Evolutionary conservation across 2,797 vertebrate species (phyloP).

Genomic region (Chromis chromis): DNA sequence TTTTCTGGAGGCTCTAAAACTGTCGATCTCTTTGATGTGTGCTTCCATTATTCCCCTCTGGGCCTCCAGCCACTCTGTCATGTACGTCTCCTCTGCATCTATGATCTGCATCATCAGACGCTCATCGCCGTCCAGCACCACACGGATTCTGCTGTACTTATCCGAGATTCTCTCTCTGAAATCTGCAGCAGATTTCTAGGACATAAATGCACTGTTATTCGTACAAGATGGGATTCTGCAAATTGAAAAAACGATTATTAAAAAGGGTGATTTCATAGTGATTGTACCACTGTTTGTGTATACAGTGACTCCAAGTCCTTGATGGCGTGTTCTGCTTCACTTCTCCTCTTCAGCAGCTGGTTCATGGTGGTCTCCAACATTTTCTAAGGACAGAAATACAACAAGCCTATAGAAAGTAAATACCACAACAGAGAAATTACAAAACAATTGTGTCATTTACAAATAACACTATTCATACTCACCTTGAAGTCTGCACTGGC

Average conservation of each 20-base stretch:
- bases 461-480: constrained; percentile 8
- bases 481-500: constrained; percentile 81
- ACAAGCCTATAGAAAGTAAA: constrained; percentile 26
- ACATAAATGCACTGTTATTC: constrained; percentile 8
- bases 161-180: constrained; percentile 78
- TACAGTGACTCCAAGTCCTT: constrained; percentile 79
- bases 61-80: constrained; percentile 78
- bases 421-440: not conserved
- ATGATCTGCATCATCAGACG: constrained; percentile 84
- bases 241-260: not conserved
- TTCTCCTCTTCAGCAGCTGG: constrained; percentile 75
- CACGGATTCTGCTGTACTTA: constrained; percentile 81
- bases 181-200: constrained; percentile 74
- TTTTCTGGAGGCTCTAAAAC: constrained; percentile 72
- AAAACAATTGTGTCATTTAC: not conserved
- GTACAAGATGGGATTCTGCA: not conserved
- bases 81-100: constrained; percentile 78
- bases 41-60: constrained; percentile 72
- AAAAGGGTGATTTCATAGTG: not conserved
- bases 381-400: constrained; percentile 69
- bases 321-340: constrained; percentile 73
- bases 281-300: constrained; percentile 78
- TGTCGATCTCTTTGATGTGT: constrained; percentile 76
- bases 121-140: constrained; percentile 81
- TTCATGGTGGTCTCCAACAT: constrained; percentile 71